phyloP scores from a whole-genome alignment of 2,888 invertebrate genomes.

The Pterostichus madidus region DNA sequence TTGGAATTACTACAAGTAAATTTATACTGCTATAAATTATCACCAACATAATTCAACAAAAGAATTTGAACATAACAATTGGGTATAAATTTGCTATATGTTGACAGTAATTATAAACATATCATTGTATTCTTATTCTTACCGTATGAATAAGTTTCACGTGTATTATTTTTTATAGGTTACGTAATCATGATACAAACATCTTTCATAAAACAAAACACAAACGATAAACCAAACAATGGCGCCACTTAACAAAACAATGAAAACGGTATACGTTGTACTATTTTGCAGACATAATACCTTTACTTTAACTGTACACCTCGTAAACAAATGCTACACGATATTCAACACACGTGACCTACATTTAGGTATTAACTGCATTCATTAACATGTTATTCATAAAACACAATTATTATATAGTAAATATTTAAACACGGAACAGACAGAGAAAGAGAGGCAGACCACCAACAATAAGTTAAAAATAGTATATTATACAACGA shows the following conservation, averaged over 20 bases:
- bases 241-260: constrained; percentile 22
- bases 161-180: constrained; percentile 12
- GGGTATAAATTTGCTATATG: no score
- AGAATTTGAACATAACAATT: no score
- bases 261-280: constrained; percentile 29
- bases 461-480: no score
- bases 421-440: no score
- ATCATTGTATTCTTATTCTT: no score
- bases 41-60: no score
- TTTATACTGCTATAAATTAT: no score
- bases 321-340: constrained; percentile 35
- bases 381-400: constrained; percentile 20
- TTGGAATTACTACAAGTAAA: no score
- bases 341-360: constrained; percentile 23
- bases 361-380: background rate
- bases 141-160: background rate
- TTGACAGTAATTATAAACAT: no score
- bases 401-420: background rate
- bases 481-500: no score
- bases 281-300: constrained; percentile 42
- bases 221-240: constrained; percentile 35
- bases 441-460: no score
- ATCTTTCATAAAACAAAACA: constrained; percentile 5
- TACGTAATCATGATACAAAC: background rate
- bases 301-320: constrained; percentile 32